Evolutionary conservation across 2,113 vertebrate species (phyloP).

Genomic region (Rhombomys opimus): DNA sequence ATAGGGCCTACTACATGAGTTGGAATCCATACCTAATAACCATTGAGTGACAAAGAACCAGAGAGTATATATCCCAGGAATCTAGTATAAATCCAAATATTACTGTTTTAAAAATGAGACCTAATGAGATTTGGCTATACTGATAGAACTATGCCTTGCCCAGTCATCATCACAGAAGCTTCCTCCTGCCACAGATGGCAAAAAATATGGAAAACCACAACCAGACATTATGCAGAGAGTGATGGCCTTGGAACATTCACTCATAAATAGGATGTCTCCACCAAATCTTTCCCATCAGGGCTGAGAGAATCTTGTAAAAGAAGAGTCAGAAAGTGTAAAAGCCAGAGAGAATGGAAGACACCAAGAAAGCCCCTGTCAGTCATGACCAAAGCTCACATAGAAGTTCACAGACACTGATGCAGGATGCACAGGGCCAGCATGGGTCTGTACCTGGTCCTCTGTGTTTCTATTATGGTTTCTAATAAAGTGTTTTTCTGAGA

Average conservation of each 20-base stretch:
- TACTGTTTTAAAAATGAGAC: neutral
- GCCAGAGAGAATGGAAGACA: neutral
- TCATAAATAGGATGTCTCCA: fast-evolving
- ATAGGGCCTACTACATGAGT: neutral
- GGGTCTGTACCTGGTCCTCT: neutral
- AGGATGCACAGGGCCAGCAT: neutral
- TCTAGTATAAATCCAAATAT: neutral
- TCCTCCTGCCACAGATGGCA: neutral
- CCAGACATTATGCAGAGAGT: neutral
- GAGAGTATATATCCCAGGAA: neutral
- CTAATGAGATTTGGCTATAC: neutral
- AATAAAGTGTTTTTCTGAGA: neutral
- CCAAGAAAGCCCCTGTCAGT: neutral
- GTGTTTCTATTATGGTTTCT: neutral
- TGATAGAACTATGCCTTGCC: neutral
- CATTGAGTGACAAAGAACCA: neutral
- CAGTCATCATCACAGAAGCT: neutral
- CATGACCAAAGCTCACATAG: neutral
- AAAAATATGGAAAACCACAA: neutral
- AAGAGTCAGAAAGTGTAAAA: neutral
- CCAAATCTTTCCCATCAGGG: neutral
- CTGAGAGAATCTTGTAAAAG: neutral
- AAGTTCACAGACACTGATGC: neutral
- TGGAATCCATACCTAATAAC: neutral
- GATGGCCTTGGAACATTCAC: neutral